A percentile compares a stretch with the other conserved stretches of the same genome.
Conservation (phyloP, 2,113 vertebrate genomes). For the Ptilonorhynchus violaceus region DNA sequence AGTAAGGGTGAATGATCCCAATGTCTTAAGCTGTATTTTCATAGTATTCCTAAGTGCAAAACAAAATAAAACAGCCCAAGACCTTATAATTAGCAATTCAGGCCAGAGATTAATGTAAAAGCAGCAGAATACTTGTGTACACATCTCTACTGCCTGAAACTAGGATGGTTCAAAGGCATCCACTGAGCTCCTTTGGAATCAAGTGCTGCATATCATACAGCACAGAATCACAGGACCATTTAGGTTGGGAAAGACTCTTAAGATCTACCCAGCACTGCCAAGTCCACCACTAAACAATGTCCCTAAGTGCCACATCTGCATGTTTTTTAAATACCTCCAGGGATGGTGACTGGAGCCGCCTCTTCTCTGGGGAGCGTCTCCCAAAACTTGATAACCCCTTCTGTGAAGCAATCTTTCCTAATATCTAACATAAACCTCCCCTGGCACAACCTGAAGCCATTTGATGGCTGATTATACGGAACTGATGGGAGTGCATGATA, state of each 20-base stretch:
- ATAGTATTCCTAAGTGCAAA: not conserved
- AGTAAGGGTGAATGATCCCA: not conserved
- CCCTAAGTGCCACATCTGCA: not conserved
- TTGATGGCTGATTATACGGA: not conserved
- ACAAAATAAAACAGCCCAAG: not conserved
- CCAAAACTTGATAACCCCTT: not conserved
- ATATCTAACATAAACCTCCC: not conserved
- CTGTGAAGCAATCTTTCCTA: not conserved
- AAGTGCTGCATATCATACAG: not conserved
- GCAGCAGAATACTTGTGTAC: not conserved
- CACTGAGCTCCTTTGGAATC: not conserved
- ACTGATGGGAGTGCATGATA: not conserved
- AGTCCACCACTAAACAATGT: not conserved
- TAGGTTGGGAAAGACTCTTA: not conserved
- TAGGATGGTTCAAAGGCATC: not conserved
- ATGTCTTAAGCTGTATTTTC: not conserved
- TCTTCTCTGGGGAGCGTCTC: not conserved
- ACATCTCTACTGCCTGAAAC: accelerated
- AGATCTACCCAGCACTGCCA: not conserved
- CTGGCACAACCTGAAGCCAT: not conserved
- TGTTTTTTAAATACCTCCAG: not conserved
- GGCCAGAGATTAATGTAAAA: not conserved
- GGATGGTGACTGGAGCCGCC: not conserved
- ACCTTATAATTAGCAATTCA: not conserved
- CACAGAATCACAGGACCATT: not conserved